phyloP scores from a whole-genome alignment of 2,888 invertebrate species.

The Dynastes grantii region DNA sequence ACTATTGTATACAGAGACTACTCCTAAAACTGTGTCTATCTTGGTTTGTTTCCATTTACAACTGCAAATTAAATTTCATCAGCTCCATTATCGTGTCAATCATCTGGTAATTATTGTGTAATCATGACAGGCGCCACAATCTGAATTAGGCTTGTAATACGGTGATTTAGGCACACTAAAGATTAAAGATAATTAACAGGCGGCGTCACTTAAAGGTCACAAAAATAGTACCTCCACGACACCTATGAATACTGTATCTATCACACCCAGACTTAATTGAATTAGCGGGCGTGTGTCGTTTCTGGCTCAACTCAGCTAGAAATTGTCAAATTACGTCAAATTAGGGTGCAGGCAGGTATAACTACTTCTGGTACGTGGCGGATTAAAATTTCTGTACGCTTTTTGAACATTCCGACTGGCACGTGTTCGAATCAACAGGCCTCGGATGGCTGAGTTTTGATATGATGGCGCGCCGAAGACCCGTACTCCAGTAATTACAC shows the following conservation, averaged over 20 bases:
- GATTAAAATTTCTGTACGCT: constrained; percentile 45
- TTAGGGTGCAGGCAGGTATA: constrained; percentile 20
- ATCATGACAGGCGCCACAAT: constrained; percentile 18
- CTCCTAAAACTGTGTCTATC: too few species aligned
- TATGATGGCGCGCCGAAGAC: constrained; percentile 44
- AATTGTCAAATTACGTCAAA: constrained; percentile 46
- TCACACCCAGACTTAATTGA: constrained; percentile 36
- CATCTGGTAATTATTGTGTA: constrained; percentile 1
- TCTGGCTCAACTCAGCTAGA: constrained; percentile 36
- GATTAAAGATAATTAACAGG: constrained; percentile 26
- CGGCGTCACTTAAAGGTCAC: constrained; percentile 19
- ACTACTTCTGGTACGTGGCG: constrained; percentile 34
- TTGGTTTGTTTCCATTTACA: too few species aligned
- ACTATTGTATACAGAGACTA: background rate
- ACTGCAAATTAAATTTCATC: background rate
- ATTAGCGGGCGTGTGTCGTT: constrained; percentile 25
- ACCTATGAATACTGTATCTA: constrained; percentile 6
- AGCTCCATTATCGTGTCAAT: background rate
- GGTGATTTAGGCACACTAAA: background rate
- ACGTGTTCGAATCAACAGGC: constrained; percentile 50
- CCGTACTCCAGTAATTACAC: constrained; percentile 60
- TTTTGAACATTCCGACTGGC: constrained; percentile 39
- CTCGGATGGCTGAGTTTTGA: constrained; percentile 51
- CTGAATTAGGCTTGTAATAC: constrained; percentile 33
- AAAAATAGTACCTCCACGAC: constrained; percentile 24